phyloP scores from a whole-genome alignment of 2,888 invertebrate genomes.

The Polylopha cassiicola region DNA sequence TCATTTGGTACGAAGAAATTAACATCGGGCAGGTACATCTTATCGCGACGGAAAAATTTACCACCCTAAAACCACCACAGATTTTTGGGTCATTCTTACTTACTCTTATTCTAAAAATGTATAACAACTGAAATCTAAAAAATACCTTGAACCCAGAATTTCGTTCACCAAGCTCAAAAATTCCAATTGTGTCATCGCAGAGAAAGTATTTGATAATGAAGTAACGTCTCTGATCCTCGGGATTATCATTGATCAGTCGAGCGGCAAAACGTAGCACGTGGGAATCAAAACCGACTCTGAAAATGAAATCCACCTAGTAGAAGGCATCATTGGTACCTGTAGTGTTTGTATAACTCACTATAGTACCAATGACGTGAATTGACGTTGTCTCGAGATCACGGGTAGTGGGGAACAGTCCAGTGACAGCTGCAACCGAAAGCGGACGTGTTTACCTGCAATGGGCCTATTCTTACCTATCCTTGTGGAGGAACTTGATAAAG shows the following conservation, averaged over 20 bases:
- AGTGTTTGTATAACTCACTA: too few species aligned
- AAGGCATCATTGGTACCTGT: too few species aligned
- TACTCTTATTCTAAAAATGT: background rate
- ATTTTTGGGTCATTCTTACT: background rate
- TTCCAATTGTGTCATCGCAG: constrained; percentile 89
- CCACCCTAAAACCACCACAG: constrained; percentile 60
- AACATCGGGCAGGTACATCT: constrained; percentile 84
- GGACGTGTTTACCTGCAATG: background rate
- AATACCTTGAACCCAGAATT: constrained; percentile 80
- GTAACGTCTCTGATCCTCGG: constrained; percentile 79
- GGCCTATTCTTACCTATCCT: constrained; percentile 79
- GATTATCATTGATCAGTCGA: constrained; percentile 83
- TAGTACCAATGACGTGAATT: too few species aligned
- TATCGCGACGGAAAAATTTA: constrained; percentile 81
- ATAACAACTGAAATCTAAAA: background rate
- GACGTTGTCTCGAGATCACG: too few species aligned
- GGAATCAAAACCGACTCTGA: constrained; percentile 83
- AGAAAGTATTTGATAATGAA: constrained; percentile 90
- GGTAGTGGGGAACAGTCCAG: too few species aligned
- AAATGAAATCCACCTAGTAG: too few species aligned
- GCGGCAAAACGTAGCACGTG: constrained; percentile 88
- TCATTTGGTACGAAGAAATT: constrained; percentile 83
- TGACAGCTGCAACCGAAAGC: too few species aligned
- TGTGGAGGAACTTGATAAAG: constrained; percentile 87
- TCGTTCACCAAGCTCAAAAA: constrained; percentile 86